phyloP scores from a whole-genome alignment of 2,888 invertebrate species.

The Epistrophe eligans region DNA sequence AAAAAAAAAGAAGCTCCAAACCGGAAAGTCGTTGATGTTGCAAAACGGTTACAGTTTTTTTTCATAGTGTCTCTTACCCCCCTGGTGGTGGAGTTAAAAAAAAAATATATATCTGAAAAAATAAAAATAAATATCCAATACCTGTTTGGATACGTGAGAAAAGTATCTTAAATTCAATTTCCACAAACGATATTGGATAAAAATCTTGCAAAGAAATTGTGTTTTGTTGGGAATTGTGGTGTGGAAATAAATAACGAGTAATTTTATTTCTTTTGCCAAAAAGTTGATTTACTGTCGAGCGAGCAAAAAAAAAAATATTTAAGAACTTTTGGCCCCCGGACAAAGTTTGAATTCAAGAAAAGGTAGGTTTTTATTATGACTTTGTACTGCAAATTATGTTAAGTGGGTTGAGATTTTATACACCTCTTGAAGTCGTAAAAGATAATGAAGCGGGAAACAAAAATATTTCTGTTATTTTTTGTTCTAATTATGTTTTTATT shows the following conservation, averaged over 20 bases:
- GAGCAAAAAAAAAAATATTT: background rate
- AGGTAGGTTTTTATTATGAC: conserved; percentile 49
- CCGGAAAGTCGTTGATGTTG: conserved; percentile 51
- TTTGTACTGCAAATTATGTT: conserved; percentile 56
- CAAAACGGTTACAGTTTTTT: conserved; percentile 30
- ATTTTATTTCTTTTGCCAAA: conserved; percentile 23
- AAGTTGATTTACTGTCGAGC: conserved; percentile 23
- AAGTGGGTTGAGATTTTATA: conserved; percentile 30
- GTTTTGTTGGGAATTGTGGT: conserved; percentile 7
- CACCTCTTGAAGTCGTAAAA: background rate
- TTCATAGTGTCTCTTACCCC: conserved; percentile 26
- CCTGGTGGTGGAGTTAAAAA: background rate
- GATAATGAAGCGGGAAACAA: conserved; percentile 26
- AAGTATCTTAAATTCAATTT: conserved; percentile 63
- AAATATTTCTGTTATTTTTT: conserved; percentile 15
- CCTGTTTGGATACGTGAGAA: conserved; percentile 25
- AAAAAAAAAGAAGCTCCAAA: conserved; percentile 34
- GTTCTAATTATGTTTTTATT: conserved; percentile 16
- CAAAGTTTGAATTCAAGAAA: conserved; percentile 44
- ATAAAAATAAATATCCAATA: conserved; percentile 4
- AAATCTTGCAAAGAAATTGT: conserved; percentile 27
- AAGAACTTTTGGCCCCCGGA: conserved; percentile 26
- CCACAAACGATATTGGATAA: conserved; percentile 10
- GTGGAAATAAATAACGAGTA: conserved; percentile 19
- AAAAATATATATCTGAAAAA: background rate